Evolutionary conservation across 2,113 vertebrate genomes (phyloP).

Genomic region (Rhinoderma darwinii): DNA sequence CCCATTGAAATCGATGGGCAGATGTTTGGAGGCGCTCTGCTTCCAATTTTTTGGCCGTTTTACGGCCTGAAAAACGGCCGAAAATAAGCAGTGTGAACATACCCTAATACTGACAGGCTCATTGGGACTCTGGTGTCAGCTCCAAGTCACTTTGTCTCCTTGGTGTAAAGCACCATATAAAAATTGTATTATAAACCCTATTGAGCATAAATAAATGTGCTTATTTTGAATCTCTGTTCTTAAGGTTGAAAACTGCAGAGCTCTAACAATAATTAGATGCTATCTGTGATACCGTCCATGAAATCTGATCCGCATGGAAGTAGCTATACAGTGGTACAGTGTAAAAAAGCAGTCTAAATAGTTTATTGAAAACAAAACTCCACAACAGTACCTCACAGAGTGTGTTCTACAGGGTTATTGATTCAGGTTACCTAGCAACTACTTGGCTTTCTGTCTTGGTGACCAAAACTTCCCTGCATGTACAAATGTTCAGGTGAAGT

Average conservation of each 20-base stretch:
- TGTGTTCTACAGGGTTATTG: too few relatives aligned
- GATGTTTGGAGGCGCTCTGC: too few relatives aligned
- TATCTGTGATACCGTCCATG: background rate
- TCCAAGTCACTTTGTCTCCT: constrained; percentile 15
- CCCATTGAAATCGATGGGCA: too few relatives aligned
- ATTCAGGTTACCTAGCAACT: too few relatives aligned
- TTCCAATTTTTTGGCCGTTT: too few relatives aligned
- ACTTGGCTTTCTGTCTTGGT: too few relatives aligned
- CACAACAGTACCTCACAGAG: background rate
- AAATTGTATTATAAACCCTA: background rate
- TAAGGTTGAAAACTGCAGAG: background rate
- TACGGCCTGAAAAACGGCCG: too few relatives aligned
- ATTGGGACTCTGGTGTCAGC: background rate
- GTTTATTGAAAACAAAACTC: background rate
- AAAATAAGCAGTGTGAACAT: too few relatives aligned
- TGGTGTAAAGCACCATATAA: background rate
- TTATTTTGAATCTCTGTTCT: background rate
- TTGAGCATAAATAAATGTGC: background rate
- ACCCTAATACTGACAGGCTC: background rate
- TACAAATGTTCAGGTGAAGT: too few relatives aligned
- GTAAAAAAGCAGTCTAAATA: background rate
- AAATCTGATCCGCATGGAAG: background rate
- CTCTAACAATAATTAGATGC: background rate
- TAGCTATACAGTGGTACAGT: background rate
- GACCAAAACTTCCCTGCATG: too few relatives aligned